Evolutionary conservation across 2,113 vertebrate genomes (phyloP).

Genomic region (Muscicapa adusta): DNA sequence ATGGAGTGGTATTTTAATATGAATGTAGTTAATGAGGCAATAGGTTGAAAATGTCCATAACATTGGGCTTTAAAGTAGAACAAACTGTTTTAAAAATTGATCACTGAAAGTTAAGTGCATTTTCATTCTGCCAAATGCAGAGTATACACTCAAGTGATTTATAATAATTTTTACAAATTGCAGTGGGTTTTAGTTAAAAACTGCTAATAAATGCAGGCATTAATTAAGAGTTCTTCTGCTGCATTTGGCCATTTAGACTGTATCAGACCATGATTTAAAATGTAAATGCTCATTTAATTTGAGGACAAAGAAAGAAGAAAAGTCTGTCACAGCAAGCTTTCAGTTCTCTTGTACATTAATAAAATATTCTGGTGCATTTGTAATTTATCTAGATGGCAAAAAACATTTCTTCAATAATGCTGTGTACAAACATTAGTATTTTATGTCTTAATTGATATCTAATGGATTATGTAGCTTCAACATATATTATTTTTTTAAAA

Average conservation of each 20-base stretch:
- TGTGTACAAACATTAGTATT: background rate
- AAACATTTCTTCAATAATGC: background rate
- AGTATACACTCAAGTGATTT: conserved; percentile 31
- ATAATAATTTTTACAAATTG: conserved; percentile 48
- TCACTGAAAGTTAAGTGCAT: conserved; percentile 30
- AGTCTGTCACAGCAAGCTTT: conserved; percentile 20
- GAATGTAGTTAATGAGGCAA: conserved; percentile 74
- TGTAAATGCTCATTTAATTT: conserved; percentile 55
- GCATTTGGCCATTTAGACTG: conserved; percentile 29
- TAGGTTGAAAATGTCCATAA: conserved; percentile 66
- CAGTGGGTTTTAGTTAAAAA: conserved; percentile 34
- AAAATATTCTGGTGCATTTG: background rate
- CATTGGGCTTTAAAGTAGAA: conserved; percentile 65
- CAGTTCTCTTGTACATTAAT: background rate
- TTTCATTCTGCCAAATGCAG: conserved; percentile 31
- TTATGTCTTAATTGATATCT: background rate
- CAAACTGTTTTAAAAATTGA: conserved; percentile 64
- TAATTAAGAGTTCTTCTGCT: conserved; percentile 36
- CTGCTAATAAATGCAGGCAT: conserved; percentile 34
- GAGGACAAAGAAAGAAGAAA: conserved; percentile 30
- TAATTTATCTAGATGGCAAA: background rate
- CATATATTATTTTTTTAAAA: background rate
- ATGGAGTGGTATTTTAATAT: conserved; percentile 73
- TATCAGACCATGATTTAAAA: conserved; percentile 29
- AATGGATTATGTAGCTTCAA: background rate